Evolutionary conservation across 2,113 vertebrate species (phyloP), one percentile per base, ranked within the genome.

Genomic region (Eclectus roratus): DNA sequence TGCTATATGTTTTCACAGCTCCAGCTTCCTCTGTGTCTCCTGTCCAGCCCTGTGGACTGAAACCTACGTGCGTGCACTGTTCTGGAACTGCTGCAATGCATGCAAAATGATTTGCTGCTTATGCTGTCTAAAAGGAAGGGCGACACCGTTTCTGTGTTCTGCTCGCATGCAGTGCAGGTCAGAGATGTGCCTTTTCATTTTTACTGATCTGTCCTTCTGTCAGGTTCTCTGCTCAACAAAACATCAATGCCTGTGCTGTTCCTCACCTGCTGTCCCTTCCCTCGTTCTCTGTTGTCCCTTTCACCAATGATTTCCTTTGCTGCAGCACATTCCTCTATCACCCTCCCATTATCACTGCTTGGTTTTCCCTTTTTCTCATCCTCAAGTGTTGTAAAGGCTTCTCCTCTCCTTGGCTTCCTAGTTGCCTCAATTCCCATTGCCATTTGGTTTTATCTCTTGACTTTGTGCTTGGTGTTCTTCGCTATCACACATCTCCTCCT

Each of bases 61-160:
- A n/a, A 39, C 55, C 29, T 55, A 4, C 1, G 0, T 7, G 9
- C 1, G 0, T 7, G 9, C 7, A 2, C 18, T 39, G 24, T 44
- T 74, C 23, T 56, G 77, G 46, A 65, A 39, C 16, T 39, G 78
- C 65, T n/a, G 14, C 46, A 29, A 41, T 24, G n/a, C 20, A 8
- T 37, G 17, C 27, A 58, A 29, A 73, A 47, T 14, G 10, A 7
- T 2, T 37, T 39, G 23, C 21, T 79, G 66, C 21, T 60, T 80
- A 35, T 83, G 43, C 28, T 66, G 14, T 6, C 46, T 71, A 13
- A 55, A 69, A 80, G 37, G 37, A 58, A 78, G n/a, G 50, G 29
- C 27, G 44, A 49, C 0, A 1, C 14, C 49, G 2, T 21, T 43
- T 14, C 58, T 77, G 41, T 2, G 1, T 71, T 47, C 56, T 69